phyloP scores from a whole-genome alignment of 64 coral and sea anemone species.

The Montipora foliosa region DNA sequence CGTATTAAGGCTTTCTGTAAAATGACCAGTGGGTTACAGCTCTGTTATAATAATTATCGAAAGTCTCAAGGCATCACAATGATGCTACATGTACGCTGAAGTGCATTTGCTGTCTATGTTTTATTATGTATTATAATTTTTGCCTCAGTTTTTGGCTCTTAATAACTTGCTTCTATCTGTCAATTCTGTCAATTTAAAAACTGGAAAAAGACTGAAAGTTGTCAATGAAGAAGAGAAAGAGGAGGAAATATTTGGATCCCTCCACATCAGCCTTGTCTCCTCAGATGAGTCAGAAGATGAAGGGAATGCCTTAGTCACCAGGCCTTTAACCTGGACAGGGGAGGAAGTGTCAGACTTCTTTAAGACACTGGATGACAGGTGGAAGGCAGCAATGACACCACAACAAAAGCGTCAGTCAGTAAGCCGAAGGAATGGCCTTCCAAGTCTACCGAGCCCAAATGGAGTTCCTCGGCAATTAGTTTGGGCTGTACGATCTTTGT shows the following conservation, averaged over 20 bases:
- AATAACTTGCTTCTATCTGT: not conserved
- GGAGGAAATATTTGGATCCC: not conserved
- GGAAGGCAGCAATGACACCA: not conserved
- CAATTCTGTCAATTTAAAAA: not conserved
- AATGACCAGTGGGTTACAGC: no score
- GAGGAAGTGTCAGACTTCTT: not conserved
- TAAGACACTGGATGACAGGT: not conserved
- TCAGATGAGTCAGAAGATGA: not conserved
- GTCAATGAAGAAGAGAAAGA: not conserved
- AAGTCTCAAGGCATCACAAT: no score
- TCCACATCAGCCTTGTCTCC: not conserved
- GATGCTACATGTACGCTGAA: no score
- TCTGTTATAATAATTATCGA: no score
- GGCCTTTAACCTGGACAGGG: not conserved
- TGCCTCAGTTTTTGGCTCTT: not conserved
- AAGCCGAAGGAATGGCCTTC: not conserved
- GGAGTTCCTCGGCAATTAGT: not conserved
- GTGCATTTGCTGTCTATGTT: no score
- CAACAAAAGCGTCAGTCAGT: not conserved
- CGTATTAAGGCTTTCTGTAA: no score
- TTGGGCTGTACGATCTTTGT: not conserved
- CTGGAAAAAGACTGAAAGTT: not conserved
- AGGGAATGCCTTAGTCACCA: not conserved
- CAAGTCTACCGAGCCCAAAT: not conserved
- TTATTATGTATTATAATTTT: conserved; percentile 1